phyloP scores from a whole-genome alignment of 2,888 invertebrate species.

The Pelosia muscerda region DNA sequence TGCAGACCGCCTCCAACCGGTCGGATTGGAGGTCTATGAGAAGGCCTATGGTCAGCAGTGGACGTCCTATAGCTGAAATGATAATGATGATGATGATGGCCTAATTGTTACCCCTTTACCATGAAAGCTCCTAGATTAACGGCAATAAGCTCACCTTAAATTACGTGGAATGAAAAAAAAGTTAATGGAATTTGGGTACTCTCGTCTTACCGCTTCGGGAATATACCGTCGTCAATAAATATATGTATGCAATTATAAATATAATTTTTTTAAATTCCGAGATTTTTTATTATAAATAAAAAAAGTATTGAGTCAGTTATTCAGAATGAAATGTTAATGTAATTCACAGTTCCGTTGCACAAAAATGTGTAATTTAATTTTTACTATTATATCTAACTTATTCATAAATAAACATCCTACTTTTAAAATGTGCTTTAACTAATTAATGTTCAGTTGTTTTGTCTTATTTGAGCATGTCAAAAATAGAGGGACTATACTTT shows the following conservation, averaged over 20 bases:
- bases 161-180: not conserved
- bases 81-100: no score
- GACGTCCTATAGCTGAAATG: no score
- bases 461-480: not conserved
- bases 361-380: constrained; percentile 8
- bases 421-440: not conserved
- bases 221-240: no score
- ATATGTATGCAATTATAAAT: not conserved
- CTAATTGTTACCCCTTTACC: no score
- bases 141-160: not conserved
- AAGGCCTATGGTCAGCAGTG: no score
- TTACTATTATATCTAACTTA: not conserved
- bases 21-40: no score
- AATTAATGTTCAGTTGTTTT: not conserved
- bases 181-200: no score
- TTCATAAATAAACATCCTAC: constrained; percentile 9
- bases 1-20: no score
- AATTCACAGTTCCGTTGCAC: constrained; percentile 5
- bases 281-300: not conserved
- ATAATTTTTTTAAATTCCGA: not conserved
- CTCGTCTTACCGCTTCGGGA: no score
- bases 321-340: not conserved
- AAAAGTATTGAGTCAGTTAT: not conserved
- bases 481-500: not conserved
- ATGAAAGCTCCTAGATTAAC: not conserved